Conservation (phyloP, 1,140 invertebrate species). For the Andricus grossulariae region DNA sequence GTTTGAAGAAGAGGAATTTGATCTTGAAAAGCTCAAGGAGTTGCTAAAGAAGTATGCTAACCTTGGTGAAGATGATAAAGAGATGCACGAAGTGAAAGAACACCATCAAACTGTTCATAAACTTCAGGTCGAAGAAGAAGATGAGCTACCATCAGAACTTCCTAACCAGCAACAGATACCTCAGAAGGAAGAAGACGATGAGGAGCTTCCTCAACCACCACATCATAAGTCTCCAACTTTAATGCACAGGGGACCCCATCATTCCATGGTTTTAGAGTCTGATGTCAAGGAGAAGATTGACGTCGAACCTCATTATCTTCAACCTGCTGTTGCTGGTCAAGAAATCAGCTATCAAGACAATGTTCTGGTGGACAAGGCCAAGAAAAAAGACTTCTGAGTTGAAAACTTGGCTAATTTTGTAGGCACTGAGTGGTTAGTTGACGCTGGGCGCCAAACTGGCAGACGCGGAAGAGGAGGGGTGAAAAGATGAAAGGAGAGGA, state of each 20-base stretch:
- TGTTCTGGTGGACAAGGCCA: slow-evolving; percentile 66
- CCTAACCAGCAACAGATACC: slow-evolving; percentile 27
- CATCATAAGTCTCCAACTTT: slow-evolving; percentile 55
- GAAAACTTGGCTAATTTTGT: background rate
- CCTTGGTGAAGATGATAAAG: slow-evolving; percentile 47
- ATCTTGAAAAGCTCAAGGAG: slow-evolving; percentile 66
- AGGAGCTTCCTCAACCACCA: slow-evolving; percentile 55
- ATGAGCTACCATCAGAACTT: slow-evolving; percentile 13
- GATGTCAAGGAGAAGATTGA: slow-evolving; percentile 75
- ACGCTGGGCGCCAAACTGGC: slow-evolving; percentile 24
- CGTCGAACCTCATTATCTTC: slow-evolving; percentile 75
- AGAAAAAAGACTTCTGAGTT: slow-evolving; percentile 68
- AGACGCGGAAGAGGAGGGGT: background rate
- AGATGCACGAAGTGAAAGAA: slow-evolving; percentile 53
- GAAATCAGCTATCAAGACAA: slow-evolving; percentile 77
- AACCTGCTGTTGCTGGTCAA: slow-evolving; percentile 74
- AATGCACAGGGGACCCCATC: slow-evolving; percentile 69
- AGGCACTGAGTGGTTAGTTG: background rate
- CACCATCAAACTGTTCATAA: slow-evolving; percentile 54
- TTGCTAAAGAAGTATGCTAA: slow-evolving; percentile 61
- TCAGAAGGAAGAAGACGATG: slow-evolving; percentile 50
- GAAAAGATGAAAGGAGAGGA: background rate
- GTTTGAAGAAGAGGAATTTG: slow-evolving; percentile 60
- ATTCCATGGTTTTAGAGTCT: slow-evolving; percentile 69
- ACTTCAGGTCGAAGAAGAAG: slow-evolving; percentile 41